A percentile compares a stretch with the other conserved stretches of the same genome.
phyloP scores from a whole-genome alignment of 64 coral and sea anemone genomes.

The Stichodactyla helianthus region DNA sequence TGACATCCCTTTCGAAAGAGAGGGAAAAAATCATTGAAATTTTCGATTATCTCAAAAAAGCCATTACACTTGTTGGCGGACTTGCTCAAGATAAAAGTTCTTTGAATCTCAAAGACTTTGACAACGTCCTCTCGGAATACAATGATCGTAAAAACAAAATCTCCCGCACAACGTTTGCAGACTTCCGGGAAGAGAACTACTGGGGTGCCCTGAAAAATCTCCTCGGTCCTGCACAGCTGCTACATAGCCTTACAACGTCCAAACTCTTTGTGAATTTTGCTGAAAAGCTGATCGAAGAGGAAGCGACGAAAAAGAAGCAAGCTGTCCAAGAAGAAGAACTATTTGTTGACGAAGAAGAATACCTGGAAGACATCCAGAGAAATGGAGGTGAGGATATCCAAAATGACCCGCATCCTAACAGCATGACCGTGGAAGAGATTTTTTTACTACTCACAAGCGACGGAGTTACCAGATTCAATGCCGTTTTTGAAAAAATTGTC shows the following conservation, averaged over 20 bases:
- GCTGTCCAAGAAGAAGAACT: not conserved
- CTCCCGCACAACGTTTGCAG: not conserved
- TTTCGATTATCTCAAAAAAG: not conserved
- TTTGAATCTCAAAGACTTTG: not conserved
- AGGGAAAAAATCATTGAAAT: not conserved
- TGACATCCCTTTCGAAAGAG: not conserved
- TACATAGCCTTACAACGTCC: not conserved
- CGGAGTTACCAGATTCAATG: not conserved
- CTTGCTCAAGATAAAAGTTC: not conserved
- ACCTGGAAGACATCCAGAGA: not conserved
- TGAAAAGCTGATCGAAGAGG: not conserved
- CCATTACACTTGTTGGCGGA: not conserved
- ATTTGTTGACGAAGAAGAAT: not conserved
- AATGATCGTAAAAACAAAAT: not conserved
- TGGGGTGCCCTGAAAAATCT: constrained; percentile 11
- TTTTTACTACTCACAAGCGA: not conserved
- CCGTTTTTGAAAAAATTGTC: not conserved
- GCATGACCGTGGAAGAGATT: not conserved
- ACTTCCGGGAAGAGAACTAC: constrained; percentile 1
- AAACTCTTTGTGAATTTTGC: not conserved
- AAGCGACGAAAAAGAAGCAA: not conserved
- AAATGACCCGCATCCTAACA: not conserved
- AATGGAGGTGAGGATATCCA: not conserved
- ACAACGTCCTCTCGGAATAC: no score
- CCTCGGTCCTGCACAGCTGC: not conserved